A percentile compares a stretch with the other conserved stretches of the same genome.
Conservation (phyloP, 1,140 invertebrate genomes). For the Polypedilum vanderplanki region DNA sequence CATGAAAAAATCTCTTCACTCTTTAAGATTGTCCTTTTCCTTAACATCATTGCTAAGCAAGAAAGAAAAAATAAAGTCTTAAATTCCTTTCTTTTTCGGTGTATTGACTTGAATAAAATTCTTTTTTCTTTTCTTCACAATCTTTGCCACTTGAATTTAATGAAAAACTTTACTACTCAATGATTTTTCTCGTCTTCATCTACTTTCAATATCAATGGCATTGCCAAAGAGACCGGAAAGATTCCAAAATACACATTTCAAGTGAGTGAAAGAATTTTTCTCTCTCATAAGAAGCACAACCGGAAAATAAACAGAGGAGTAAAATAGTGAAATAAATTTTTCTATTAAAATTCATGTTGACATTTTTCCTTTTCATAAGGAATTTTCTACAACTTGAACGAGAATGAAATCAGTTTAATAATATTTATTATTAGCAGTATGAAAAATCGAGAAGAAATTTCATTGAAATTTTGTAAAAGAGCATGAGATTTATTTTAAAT, state of each 20-base stretch:
- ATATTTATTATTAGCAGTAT: slow-evolving; percentile 5
- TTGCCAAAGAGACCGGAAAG: background rate
- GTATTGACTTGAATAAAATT: too few species aligned
- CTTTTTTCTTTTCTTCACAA: too few species aligned
- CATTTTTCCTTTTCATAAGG: background rate
- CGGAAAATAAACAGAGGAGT: slow-evolving; percentile 21
- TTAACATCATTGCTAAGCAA: too few species aligned
- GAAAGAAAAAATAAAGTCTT: too few species aligned
- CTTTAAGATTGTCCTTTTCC: too few species aligned
- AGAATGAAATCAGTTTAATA: slow-evolving; percentile 7
- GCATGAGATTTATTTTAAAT: background rate
- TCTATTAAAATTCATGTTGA: slow-evolving; percentile 26
- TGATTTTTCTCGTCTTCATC: too few species aligned
- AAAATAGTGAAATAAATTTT: slow-evolving; percentile 14
- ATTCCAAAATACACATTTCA: slow-evolving; percentile 7
- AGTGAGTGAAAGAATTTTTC: background rate
- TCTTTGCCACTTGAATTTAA: too few species aligned
- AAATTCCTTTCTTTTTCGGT: too few species aligned
- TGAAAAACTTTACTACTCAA: too few species aligned
- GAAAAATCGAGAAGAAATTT: background rate
- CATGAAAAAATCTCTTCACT: too few species aligned
- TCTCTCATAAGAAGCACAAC: background rate
- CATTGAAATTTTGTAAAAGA: background rate
- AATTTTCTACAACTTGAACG: background rate
- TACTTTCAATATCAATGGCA: too few species aligned